These are phyloP conservation scores for Crocodylus rhombifer DNA, from an alignment of 2,797 vertebrate genomes.

Conservation along the genomic window DNA sequence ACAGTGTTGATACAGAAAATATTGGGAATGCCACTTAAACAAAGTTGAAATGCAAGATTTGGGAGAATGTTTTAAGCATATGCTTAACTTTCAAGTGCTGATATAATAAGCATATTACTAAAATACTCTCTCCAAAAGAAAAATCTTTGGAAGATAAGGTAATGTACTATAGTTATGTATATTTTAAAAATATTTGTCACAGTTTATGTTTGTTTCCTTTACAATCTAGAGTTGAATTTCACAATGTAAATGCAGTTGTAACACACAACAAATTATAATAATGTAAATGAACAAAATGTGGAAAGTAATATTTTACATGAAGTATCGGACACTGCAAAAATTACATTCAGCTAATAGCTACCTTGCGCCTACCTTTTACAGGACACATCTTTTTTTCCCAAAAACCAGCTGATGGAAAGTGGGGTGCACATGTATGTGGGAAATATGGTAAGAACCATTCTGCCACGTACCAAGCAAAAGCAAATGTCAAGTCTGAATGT, in stretches of 20 bases:
- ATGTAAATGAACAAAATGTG: background rate
- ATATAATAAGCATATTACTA: background rate
- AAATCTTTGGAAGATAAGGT: background rate
- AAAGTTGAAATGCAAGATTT: background rate
- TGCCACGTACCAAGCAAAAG: too few relatives aligned
- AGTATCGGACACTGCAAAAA: background rate
- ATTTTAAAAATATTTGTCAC: background rate
- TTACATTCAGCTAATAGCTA: background rate
- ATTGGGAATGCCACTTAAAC: constrained; percentile 11
- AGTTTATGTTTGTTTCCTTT: background rate
- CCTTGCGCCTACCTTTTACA: too few relatives aligned
- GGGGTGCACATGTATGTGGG: too few relatives aligned
- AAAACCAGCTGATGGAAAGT: too few relatives aligned
- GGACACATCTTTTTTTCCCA: too few relatives aligned
- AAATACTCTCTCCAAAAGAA: background rate
- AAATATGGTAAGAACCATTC: too few relatives aligned
- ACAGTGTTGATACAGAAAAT: constrained; percentile 11
- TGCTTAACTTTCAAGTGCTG: background rate
- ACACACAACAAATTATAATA: background rate
- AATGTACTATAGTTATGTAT: background rate
- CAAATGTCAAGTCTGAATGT: too few relatives aligned
- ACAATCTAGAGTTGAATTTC: background rate
- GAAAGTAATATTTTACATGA: background rate
- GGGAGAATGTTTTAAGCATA: constrained; percentile 22
- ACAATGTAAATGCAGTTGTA: background rate